Percentiles rank a stretch among this genome's conserved stretches.
These are phyloP conservation scores for Bursaphelenchus mucronatus DNA, from an alignment of 1,140 invertebrate genomes.

Conservation along the genomic window DNA sequence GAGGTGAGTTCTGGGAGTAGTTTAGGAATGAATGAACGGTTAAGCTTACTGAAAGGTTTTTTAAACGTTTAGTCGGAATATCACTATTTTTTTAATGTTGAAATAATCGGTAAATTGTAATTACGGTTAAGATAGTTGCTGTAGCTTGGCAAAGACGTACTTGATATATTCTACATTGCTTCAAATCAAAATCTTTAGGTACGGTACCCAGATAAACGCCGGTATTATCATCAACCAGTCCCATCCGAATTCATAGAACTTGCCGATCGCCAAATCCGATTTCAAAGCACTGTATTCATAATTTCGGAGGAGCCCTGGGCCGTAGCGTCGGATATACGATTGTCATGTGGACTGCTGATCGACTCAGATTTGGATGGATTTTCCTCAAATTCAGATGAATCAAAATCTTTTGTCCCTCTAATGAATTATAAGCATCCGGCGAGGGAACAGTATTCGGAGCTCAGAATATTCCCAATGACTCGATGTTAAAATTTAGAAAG, in stretches of 20 bases:
- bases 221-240: slow-evolving; percentile 11
- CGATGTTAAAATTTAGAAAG: no score
- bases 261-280: not conserved
- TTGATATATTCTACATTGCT: not conserved
- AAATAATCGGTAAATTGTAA: no score
- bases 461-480: no score
- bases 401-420: no score
- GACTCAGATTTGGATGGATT: no score
- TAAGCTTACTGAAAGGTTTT: not conserved
- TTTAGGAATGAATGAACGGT: no score
- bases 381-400: no score
- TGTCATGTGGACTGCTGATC: slow-evolving; percentile 9
- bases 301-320: slow-evolving; percentile 10
- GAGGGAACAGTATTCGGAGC: no score
- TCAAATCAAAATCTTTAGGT: slow-evolving; percentile 1
- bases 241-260: not conserved
- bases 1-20: not conserved
- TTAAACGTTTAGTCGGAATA: not conserved
- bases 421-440: no score
- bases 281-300: slow-evolving; percentile 1
- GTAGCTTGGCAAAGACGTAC: no score
- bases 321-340: slow-evolving; percentile 5
- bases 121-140: no score
- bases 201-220: slow-evolving; percentile 8
- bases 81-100: no score